Evolutionary conservation across 2,797 vertebrate species (phyloP).

Genomic region (Ambastaia sidthimunki): DNA sequence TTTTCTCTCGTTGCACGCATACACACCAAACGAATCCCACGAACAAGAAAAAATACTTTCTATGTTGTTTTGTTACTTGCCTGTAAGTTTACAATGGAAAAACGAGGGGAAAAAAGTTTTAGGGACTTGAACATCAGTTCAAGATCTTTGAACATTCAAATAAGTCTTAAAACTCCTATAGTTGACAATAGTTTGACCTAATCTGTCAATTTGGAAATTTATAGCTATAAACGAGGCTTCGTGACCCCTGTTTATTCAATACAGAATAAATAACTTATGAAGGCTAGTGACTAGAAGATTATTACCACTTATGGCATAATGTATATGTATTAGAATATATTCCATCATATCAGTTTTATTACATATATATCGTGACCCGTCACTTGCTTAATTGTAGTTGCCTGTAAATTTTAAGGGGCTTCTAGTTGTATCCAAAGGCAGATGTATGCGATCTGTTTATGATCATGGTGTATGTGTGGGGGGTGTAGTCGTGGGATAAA

Average conservation of each 20-base stretch:
- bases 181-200: neutral
- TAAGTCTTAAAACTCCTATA: neutral
- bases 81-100: neutral
- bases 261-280: too few species aligned
- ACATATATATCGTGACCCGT: neutral
- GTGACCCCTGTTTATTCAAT: too few species aligned
- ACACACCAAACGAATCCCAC: neutral
- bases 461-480: slow-evolving; percentile 17
- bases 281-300: too few species aligned
- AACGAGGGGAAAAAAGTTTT: neutral
- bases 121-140: neutral
- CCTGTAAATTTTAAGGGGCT: slow-evolving; percentile 9
- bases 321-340: too few species aligned
- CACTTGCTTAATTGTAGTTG: slow-evolving; percentile 7
- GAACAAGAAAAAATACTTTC: neutral
- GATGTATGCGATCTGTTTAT: neutral
- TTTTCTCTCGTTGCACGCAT: neutral
- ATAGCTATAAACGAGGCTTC: neutral
- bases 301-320: too few species aligned
- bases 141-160: neutral
- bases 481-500: slow-evolving; percentile 19
- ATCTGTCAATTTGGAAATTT: neutral
- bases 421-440: neutral
- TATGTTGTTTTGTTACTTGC: neutral
- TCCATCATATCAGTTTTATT: neutral